A percentile compares a stretch with the other conserved stretches of the same genome.
phyloP scores from a whole-genome alignment of 2,888 invertebrate genomes.

The Fragum fragum region DNA sequence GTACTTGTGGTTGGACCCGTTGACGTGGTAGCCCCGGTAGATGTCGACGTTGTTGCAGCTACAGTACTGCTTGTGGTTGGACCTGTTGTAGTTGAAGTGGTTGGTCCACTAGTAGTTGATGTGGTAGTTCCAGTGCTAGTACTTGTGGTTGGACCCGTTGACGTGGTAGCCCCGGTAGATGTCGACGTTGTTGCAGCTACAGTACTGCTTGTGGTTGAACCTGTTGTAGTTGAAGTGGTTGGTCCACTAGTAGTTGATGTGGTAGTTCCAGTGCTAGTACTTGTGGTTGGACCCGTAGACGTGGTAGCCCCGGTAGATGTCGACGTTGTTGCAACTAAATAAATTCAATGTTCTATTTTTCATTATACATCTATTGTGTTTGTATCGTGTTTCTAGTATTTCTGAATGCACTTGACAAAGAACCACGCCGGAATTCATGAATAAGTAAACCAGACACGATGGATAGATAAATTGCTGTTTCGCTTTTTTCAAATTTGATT shows the following conservation, averaged over 20 bases:
- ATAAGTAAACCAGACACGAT: too few relatives aligned
- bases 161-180: not conserved
- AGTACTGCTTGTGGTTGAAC: not conserved
- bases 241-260: slow-evolving; percentile 3
- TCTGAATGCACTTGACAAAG: too few relatives aligned
- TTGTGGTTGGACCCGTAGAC: not conserved
- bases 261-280: not conserved
- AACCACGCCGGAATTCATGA: too few relatives aligned
- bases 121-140: not conserved
- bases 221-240: not conserved
- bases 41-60: slow-evolving; percentile 23
- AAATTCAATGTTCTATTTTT: too few relatives aligned
- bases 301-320: not conserved
- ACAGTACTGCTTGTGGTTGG: slow-evolving; percentile 26
- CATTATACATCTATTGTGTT: too few relatives aligned
- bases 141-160: not conserved
- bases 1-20: not conserved
- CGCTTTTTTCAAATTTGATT: too few relatives aligned
- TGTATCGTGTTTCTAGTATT: too few relatives aligned
- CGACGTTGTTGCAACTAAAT: not conserved
- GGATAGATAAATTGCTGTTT: too few relatives aligned
- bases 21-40: not conserved
- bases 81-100: slow-evolving; percentile 1
- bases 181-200: slow-evolving; percentile 1
- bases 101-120: slow-evolving; percentile 4